Base-by-base conservation (phyloP, 53 echinoderm and acorn worm species). In the Mesocentrotus franciscanus region DNA sequence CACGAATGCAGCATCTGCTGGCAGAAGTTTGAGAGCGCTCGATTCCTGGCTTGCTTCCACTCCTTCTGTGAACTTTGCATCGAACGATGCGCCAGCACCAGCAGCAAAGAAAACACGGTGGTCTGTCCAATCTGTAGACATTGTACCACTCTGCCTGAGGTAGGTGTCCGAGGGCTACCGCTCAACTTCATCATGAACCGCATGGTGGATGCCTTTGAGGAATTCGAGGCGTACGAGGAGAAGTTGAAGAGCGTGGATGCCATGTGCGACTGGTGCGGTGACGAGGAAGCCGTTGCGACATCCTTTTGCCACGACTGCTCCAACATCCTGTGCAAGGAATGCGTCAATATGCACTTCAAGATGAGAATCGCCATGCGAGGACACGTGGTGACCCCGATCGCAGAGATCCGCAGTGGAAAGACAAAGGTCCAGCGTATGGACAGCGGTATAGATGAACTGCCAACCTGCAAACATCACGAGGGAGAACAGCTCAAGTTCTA, bases 131-230 rank as follows among this genome's bases (percentile, higher is more conserved):
- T 94, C 60, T 94, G 94, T 26, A 79, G 94, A 10, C 81, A 94
- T 36, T 94, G 94, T 26, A 94, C 94, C 94, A 94, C 59, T 9
- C 62, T 94, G 1, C 84, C 94, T 13, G 94, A 94, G 20, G 56
- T 24, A 9, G 94, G 94, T 8, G 94, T 94, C 94, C 61, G 64
- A 24, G 94, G 85, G 8, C 94, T 94, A 32, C 94, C 94, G 14
- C 84, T 94, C 60, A 94, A 94, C 84, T 94, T 61, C 57, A 61
- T 94, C 94, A 94, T 94, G 94, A 94, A 94, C 84, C 81, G 94
- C 30, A 94, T 94, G 94, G 94, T 94, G 81, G 84, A 94, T 61
- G 94, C 81, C 94, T 94, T 94, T 29, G 94, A 94, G 94, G 94
- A 94, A 64, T 94, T 94, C 30, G 94, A 94, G 84, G 94, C 94